phyloP scores from a whole-genome alignment of 2,113 vertebrate genomes.

The Lanius ludovicianus region DNA sequence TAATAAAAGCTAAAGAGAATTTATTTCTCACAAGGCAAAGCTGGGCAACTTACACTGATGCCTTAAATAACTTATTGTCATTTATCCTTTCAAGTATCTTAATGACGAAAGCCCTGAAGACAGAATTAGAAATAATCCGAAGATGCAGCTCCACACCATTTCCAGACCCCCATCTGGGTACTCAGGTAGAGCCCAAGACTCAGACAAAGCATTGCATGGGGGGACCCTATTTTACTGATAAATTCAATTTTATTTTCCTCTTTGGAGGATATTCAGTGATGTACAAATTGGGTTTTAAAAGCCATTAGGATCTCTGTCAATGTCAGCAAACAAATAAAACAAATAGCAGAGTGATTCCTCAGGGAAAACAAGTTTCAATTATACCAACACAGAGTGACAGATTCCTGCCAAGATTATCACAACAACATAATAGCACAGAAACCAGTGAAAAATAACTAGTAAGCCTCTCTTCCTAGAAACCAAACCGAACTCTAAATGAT shows the following conservation, averaged over 20 bases:
- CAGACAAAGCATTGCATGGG: slow-evolving; percentile 5
- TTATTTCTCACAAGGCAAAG: slow-evolving; percentile 6
- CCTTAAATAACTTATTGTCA: background rate
- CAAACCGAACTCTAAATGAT: background rate
- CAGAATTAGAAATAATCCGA: background rate
- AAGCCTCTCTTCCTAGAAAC: slow-evolving; percentile 22
- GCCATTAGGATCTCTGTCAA: slow-evolving; percentile 71
- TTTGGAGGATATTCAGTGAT: slow-evolving; percentile 65
- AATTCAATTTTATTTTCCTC: slow-evolving; percentile 66
- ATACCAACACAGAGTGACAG: slow-evolving; percentile 60
- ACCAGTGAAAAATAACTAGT: slow-evolving; percentile 54
- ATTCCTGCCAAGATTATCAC: slow-evolving; percentile 69
- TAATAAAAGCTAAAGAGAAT: slow-evolving; percentile 1
- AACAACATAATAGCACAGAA: slow-evolving; percentile 60
- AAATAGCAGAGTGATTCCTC: slow-evolving; percentile 64
- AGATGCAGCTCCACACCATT: background rate
- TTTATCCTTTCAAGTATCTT: slow-evolving; percentile 8
- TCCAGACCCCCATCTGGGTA: background rate
- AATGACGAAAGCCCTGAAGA: background rate
- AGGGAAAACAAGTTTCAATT: slow-evolving; percentile 72
- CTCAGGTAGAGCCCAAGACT: slow-evolving; percentile 5
- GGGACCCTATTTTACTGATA: slow-evolving; percentile 43
- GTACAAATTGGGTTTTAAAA: slow-evolving; percentile 72
- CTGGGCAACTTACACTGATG: background rate
- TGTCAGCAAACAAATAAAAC: slow-evolving; percentile 74